Base-by-base conservation (phyloP, 2,113 vertebrate species). In the Coptodon bakossiorum region DNA sequence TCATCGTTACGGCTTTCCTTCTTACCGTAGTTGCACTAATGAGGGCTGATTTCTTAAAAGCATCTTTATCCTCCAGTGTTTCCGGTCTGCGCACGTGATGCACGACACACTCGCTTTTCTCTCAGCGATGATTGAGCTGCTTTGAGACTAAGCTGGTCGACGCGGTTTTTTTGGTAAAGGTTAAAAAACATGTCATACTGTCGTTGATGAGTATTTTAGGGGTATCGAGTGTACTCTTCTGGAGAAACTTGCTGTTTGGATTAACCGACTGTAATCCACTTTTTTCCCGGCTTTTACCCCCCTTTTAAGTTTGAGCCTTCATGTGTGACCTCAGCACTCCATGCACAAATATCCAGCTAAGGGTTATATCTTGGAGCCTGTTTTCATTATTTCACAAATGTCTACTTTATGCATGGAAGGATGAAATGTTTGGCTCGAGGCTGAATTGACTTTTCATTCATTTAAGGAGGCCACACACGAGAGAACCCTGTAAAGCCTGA, bases 31-130 rank as follows among this genome's bases (percentile, higher is more conserved):
- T 90, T 95, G 92, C 93, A 91, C 94, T 90, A 90, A 90, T 36
- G 86, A 90, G 89, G 91, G 93, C 90, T 93, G 88, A 80, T 91
- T 94, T 92, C 88, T 86, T 83, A 71, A 92, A 94, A 86, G 94
- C 93, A 92, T 91, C 92, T 84, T 84, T 59, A 48, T 45, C 38
- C 12, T 52, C 83, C 12, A 17, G 52, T 76, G 71, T 80, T 88
- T 87, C 85, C 43, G 87, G 43, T 81, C 5, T 48, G 38, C 80
- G 11, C 80, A 48, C 27, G 8, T 73, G 73, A 80, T 80, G 61
- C 53, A n/a, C 43, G 19, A 63, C 7, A 5, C 17, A 6, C 34
- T 78, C 59, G 43, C n/a, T 57, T 59, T 73, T 79, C 50, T 17
- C 86, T 73, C 54, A 27, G 80, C 53, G 52, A 24, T 59, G 14